These are phyloP conservation scores for Agapornis roseicollis DNA, from an alignment of 2,113 vertebrate species.

Conservation along the genomic window DNA sequence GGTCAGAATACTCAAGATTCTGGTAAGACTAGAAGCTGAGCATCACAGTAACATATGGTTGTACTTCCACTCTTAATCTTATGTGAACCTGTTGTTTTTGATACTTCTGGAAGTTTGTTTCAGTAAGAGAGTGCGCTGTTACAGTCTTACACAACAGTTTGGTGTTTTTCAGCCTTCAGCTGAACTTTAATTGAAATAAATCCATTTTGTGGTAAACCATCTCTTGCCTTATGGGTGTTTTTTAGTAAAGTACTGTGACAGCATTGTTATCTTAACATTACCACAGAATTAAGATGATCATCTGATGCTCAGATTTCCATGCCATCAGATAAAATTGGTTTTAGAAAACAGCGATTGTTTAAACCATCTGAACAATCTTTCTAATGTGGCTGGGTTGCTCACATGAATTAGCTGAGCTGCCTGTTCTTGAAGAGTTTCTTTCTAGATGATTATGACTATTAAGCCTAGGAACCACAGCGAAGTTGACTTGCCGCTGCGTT, in stretches of 20 bases:
- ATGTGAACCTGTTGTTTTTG: neutral
- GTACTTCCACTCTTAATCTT: slow-evolving; percentile 32
- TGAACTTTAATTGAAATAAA: slow-evolving; percentile 24
- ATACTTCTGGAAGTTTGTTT: slow-evolving; percentile 57
- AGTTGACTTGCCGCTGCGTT: neutral
- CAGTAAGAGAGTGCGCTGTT: neutral
- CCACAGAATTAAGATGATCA: neutral
- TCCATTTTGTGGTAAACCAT: neutral
- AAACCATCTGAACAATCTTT: neutral
- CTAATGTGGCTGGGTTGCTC: neutral
- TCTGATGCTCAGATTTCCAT: neutral
- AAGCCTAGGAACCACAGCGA: neutral
- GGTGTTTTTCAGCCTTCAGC: neutral
- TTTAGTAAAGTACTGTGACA: neutral
- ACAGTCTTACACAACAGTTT: neutral
- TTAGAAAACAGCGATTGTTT: slow-evolving; percentile 2
- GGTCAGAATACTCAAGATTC: slow-evolving; percentile 76
- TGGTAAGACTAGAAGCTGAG: neutral
- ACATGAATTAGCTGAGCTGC: neutral
- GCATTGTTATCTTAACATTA: neutral
- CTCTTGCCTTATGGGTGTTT: neutral
- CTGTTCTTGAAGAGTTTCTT: neutral
- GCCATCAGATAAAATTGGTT: slow-evolving; percentile 10
- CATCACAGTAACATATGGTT: neutral
- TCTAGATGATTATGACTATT: neutral